Percentiles rank a stretch among this genome's conserved stretches.
Conservation (phyloP, 2,888 invertebrate species). For the Aromia moschata region DNA sequence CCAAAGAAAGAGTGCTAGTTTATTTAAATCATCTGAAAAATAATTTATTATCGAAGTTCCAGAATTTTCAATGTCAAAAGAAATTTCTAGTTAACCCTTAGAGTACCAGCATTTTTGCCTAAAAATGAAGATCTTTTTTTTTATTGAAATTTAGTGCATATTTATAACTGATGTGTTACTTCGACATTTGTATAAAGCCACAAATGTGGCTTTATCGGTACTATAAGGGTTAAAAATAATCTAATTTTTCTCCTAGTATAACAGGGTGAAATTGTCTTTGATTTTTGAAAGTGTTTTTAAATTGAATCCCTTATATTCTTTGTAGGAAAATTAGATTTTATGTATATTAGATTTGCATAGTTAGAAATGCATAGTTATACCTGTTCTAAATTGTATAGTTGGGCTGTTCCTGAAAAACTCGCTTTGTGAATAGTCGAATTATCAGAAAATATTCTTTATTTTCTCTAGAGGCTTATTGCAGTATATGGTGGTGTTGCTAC, state of each 20-base stretch:
- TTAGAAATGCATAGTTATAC: constrained; percentile 33
- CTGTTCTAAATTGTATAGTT: constrained; percentile 62
- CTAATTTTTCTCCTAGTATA: too few species aligned
- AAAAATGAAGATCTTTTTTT: too few species aligned
- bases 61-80: not conserved
- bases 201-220: not conserved
- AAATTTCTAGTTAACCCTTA: too few species aligned
- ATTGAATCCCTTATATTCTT: too few species aligned
- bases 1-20: constrained; percentile 32
- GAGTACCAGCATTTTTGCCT: too few species aligned
- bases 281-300: not conserved
- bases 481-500: constrained; percentile 53
- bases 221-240: not conserved
- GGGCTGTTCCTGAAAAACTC: constrained; percentile 67
- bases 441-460: constrained; percentile 72
- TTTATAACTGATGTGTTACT: too few species aligned
- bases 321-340: not conserved
- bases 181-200: not conserved
- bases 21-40: constrained; percentile 27
- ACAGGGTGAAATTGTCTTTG: not conserved
- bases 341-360: not conserved
- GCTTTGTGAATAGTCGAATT: constrained; percentile 73
- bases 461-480: constrained; percentile 76
- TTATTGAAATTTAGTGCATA: too few species aligned
- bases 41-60: not conserved